Base-by-base conservation (phyloP, 2,888 invertebrate species). In the Chymomyza fuscimana region DNA sequence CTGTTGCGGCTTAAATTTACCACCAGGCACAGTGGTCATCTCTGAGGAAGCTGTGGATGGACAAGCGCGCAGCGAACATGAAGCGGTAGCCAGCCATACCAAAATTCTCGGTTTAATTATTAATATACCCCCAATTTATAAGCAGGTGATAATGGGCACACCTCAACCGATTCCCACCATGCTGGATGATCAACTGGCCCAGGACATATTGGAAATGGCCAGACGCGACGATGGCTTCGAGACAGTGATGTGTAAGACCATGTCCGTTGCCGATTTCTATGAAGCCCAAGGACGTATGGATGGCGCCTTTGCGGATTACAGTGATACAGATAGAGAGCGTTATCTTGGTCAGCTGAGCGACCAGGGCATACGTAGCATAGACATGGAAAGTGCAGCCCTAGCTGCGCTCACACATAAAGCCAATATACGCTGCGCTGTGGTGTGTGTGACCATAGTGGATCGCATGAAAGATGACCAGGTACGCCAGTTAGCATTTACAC, bases 241-340 rank as follows among this genome's bases (percentile, higher is more conserved):
- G 66, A 96, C 96, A 0, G 94, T 96, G 52, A 93, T 93, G 29
- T 98, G 98, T 54, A 96, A 95, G 89, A 98, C 98, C 0, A 95
- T 98, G 95, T 98, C 98, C 92, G 96, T 98, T 0, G 95, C 96
- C 88, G 98, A 98, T 92, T 99, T 99, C 91, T 98, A 98, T 91
- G 98, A 99, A 94, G 97, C 96, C 5, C 58, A 58, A 15, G 36
- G 96, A 50, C 94, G 98, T 51, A 92, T 97, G 77, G 98, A 98
- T 91, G 98, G 98, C 1, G 97, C 97, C 0, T 97, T 98, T 92
- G 98, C 98, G 92, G 97, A 97, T 81, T 97, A 96, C 92, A 94
- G 94, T 0, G 96, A 96, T 88, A 92, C 93, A 2, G 97, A 98
- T 74, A 97, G 97, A 92, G 94, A 96, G 94, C 95, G 95, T 62